These are phyloP conservation scores for Pelecanoides urinatrix DNA, from an alignment of 2,113 vertebrate species.

Conservation along the genomic window DNA sequence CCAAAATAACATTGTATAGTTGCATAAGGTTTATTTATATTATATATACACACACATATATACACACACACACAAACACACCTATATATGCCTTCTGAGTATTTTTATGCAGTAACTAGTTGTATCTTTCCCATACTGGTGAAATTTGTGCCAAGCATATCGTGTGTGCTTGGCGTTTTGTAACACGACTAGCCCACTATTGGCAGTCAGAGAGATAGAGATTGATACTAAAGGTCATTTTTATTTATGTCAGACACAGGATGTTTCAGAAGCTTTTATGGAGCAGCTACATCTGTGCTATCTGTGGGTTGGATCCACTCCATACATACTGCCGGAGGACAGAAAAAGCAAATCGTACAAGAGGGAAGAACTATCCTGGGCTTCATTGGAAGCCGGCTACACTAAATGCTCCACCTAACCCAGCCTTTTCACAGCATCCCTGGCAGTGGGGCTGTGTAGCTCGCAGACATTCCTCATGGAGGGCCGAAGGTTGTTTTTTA, in stretches of 20 bases:
- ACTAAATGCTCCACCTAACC: neutral
- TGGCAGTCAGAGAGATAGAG: neutral
- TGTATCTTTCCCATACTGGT: neutral
- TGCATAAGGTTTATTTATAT: neutral
- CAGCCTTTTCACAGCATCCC: neutral
- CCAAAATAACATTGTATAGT: neutral
- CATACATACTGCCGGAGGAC: slow-evolving; percentile 26
- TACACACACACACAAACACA: neutral
- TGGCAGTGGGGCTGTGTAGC: neutral
- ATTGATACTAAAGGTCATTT: slow-evolving; percentile 43
- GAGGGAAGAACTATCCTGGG: neutral
- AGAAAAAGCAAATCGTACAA: slow-evolving; percentile 2
- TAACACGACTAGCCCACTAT: neutral
- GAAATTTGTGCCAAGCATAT: neutral
- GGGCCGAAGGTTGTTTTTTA: neutral
- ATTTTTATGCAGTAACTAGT: slow-evolving; percentile 6
- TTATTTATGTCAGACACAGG: slow-evolving; percentile 57
- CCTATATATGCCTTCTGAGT: neutral
- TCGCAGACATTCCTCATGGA: neutral
- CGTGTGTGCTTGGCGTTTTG: neutral
- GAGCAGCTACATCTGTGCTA: slow-evolving; percentile 45
- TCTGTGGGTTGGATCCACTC: slow-evolving; percentile 21
- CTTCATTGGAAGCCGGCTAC: neutral
- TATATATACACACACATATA: neutral
- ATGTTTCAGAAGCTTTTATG: slow-evolving; percentile 47